These are phyloP conservation scores for Sylvietta virens DNA, from an alignment of 2,113 vertebrate genomes.

Conservation along the genomic window DNA sequence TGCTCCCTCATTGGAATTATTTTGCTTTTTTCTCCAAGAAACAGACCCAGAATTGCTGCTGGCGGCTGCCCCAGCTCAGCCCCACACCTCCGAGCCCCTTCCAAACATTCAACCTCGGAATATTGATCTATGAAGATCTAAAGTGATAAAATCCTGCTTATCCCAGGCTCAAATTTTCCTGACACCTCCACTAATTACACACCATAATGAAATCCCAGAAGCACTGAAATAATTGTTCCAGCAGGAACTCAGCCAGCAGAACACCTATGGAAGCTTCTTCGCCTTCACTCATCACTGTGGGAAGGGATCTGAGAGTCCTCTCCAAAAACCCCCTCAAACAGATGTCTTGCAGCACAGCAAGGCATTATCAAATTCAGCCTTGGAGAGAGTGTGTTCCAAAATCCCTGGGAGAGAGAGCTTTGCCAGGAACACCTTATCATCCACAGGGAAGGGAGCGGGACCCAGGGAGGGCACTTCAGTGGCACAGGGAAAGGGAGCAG, in stretches of 20 bases:
- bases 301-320: background rate
- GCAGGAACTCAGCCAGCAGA: constrained; percentile 27
- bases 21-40: background rate
- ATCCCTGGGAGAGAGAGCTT: background rate
- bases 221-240: constrained; percentile 33
- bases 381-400: background rate
- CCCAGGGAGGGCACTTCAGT: background rate
- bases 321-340: constrained; percentile 34
- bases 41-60: background rate
- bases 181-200: constrained; percentile 38
- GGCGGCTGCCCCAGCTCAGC: background rate
- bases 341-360: constrained; percentile 18
- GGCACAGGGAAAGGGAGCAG: background rate
- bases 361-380: background rate
- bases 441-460: background rate
- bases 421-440: background rate
- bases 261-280: constrained; percentile 47
- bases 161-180: constrained; percentile 11
- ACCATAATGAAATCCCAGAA: constrained; percentile 31
- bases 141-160: constrained; percentile 15
- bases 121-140: background rate
- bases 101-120: background rate
- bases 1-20: background rate
- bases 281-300: background rate
- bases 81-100: background rate